These are phyloP conservation scores for Listrodromus nycthemerus DNA, from an alignment of 2,888 invertebrate species.

Conservation along the genomic window DNA sequence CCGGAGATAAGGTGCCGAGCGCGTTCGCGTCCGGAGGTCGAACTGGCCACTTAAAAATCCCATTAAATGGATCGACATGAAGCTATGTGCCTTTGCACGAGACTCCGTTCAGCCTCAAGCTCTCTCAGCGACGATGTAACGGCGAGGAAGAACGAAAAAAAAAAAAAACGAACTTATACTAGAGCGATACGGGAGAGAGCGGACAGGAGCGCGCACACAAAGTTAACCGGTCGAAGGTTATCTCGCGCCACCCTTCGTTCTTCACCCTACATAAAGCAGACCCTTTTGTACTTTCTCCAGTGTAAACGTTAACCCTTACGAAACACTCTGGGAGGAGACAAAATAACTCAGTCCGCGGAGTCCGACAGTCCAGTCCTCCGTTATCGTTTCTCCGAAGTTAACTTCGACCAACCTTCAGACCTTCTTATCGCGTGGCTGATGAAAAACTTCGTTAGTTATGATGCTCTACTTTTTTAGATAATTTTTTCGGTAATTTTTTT, in stretches of 20 bases:
- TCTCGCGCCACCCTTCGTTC: constrained; percentile 34
- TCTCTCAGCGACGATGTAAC: constrained; percentile 34
- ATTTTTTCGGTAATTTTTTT: constrained; percentile 1
- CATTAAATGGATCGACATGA: constrained; percentile 75
- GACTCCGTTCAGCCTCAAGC: constrained; percentile 29
- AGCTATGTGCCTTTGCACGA: constrained; percentile 42
- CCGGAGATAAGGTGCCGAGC: constrained; percentile 44
- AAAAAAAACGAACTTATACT: constrained; percentile 36
- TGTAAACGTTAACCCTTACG: constrained; percentile 18
- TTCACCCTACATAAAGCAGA: constrained; percentile 70
- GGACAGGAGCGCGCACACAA: constrained; percentile 24
- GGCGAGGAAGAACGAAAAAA: constrained; percentile 30
- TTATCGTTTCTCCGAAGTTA: background rate
- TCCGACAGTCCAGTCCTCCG: background rate
- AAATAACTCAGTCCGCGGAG: background rate
- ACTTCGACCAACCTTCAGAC: constrained; percentile 9
- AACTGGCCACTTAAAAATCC: constrained; percentile 73
- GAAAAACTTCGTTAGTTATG: constrained; percentile 17
- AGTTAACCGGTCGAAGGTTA: constrained; percentile 66
- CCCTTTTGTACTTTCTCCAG: constrained; percentile 25
- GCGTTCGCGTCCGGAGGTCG: constrained; percentile 30
- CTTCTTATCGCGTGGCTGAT: constrained; percentile 10
- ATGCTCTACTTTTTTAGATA: background rate
- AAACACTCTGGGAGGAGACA: constrained; percentile 11
- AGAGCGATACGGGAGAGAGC: constrained; percentile 40